Base-by-base conservation (phyloP, 2,113 vertebrate genomes). In the Phaetusa simplex region DNA sequence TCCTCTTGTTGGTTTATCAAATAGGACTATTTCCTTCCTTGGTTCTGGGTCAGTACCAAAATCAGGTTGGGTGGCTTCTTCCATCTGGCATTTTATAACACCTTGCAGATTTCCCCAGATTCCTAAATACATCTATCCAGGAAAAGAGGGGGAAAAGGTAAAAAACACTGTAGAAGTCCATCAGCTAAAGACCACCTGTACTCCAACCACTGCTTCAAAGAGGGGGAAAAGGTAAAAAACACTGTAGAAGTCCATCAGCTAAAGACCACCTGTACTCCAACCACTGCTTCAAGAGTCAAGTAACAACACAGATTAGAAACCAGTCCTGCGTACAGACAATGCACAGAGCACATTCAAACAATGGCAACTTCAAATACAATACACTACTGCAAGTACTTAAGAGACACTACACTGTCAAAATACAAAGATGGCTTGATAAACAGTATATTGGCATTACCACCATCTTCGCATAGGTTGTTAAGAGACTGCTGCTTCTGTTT, bases 1-100 rank as follows among this genome's bases (percentile, higher is more conserved):
- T 86, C 99, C 99, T 97, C 98, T 99, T 47, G 98, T 99, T 79
- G 99, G 99, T 94, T 99, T 99, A 97, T 99, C 98, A 97, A 99
- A 99, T 22, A 99, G 97, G 20, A 97, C 95, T 22, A 98, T 95
- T 98, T 99, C 99, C 97, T 98, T 99, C 88, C 98, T 99, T 95
- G 98, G 98, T 96, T 99, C 99, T 96, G 99, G 97, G 96, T 99
- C 99, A 30, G 97, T 97, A 95, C 98, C 99, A 97, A 99, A 98
- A 95, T 99, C 99, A 80, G 99, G 98, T 82, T 97, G 99, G 96
- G 98, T 96, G 61, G 98, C 95, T 96, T 99, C 99, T 96, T 99
- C 99, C 98, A 99, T 99, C 80, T 99, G 99, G 96, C 99, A 99
- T 98, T 99, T 99, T 95, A 99, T 98, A 93, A 99, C 98, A 50